Percentiles rank a stretch among this genome's conserved stretches.
These are phyloP conservation scores for Aldabrachelys gigantea DNA, from an alignment of 2,113 vertebrate genomes.

Conservation along the genomic window DNA sequence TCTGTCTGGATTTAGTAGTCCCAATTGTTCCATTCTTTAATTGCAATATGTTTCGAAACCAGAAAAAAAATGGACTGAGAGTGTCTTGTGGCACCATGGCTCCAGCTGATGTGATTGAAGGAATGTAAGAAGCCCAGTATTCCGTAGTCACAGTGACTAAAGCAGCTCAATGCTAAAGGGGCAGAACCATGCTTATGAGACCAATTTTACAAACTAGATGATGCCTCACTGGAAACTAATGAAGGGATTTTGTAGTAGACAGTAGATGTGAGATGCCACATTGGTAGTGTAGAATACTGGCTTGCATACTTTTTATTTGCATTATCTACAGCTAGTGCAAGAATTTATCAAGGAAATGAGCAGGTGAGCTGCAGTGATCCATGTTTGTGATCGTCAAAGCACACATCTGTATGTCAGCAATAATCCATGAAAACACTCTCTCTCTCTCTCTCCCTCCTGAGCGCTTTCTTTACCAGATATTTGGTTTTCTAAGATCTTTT, in stretches of 20 bases:
- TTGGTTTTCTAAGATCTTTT: neutral
- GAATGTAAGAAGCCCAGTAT: neutral
- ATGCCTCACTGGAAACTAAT: neutral
- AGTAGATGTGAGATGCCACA: rapidly evolving
- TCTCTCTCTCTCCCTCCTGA: neutral
- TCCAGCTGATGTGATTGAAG: neutral
- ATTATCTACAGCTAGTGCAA: neutral
- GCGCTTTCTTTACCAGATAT: neutral
- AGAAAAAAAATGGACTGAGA: neutral
- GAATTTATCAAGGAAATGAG: neutral
- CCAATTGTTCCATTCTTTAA: slow-evolving; percentile 8
- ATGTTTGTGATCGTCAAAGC: neutral
- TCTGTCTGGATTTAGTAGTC: slow-evolving; percentile 38
- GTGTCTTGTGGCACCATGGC: neutral
- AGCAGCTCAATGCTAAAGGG: neutral
- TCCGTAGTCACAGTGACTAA: neutral
- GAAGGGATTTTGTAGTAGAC: rapidly evolving
- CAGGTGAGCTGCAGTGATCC: rapidly evolving
- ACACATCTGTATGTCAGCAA: neutral
- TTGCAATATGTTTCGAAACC: slow-evolving; percentile 9
- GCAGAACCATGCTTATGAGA: neutral
- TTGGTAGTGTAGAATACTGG: neutral
- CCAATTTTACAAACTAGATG: neutral
- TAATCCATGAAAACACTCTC: neutral
- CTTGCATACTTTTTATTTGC: too few relatives aligned